Evolutionary conservation across 2,888 invertebrate species (phyloP), one percentile per base, ranked within the genome.

Genomic region (Caradrina clavipalpis): DNA sequence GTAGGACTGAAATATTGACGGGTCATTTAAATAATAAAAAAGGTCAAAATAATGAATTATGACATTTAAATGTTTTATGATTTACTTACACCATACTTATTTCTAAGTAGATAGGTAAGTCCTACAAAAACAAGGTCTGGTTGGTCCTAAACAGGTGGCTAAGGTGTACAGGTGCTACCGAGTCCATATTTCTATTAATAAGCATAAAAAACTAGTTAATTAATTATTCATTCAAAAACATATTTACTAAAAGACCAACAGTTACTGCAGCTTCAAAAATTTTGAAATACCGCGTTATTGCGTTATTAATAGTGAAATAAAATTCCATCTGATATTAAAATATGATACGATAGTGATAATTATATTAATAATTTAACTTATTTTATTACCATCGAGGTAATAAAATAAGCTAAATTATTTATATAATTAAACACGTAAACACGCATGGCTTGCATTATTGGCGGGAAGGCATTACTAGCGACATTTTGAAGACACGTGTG

Each of bases 401-500:
- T 80, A 71, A 77, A 80, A 76, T 65, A 62, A 70, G 51, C 55
- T 77, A 76, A 76, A 77, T 71, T 78, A 80, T 80, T 69, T 57
- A 60, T 65, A 63, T 60, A 78, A 76, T 77, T 60, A 76, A 77
- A 71, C 21, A 61, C 51, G 64, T 64, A 58, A 64, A 77, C 65
- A 63, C 69, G 76, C 80, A 63, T 39, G 53, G 51, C 21, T 63
- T 55, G 55, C 55, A 62, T 75, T 76, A 75, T 76, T 69, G 63
- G 61, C 56, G 60, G 69, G 47, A 57, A 47, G 47, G 69, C 69
- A 49, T 68, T 56, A 69, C 69, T 62, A 61, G 26, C 64, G 68
- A 76, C 78, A 76, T 80, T 64, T 76, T 76, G 64, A 11, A 49
- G 61, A 64, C 75, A 76, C 80, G 73, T 82, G 75, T 67, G 55